Evolutionary conservation across 2,797 vertebrate species (phyloP), one percentile per base, ranked within the genome.

Genomic region (Galagoides demidoff): DNA sequence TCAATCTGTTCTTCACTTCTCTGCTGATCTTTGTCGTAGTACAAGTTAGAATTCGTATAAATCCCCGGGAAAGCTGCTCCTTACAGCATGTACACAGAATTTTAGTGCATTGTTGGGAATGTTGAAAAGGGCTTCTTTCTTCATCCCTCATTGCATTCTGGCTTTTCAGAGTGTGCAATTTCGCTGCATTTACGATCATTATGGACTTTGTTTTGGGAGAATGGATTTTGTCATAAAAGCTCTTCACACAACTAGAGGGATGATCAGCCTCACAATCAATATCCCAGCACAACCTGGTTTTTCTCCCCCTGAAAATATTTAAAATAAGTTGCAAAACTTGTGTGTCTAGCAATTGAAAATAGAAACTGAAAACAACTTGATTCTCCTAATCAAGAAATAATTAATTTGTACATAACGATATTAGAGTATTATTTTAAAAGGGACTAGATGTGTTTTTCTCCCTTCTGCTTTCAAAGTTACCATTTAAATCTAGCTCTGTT

Each of bases 191-290:
- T 98, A 93, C 85, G 96, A 94, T 92, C 90, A 89, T 84, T 95
- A 85, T 55, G 87, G 76, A 95, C 92, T 97, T 31, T 82, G 93
- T 95, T 85, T 91, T 2, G 9, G 84, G 89, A 87, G 83, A 97
- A 98, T 94, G 31, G 92, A 39, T 59, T 97, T 96, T 92, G 85
- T 97, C 92, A 71, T 87, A 86, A 96, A 98, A 93, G 64, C 79
- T 77, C 83, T 96, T 87, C 89, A 63, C 23, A 76, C 34, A 87
- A 81, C 68, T 23, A 37, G 78, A 95, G 63, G 71, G 93, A 93
- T 10, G 73, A 89, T 92, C 77, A 45, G 78, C 74, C 89, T 96
- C 64, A 10, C 59, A 59, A 61, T 84, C 85, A 74, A 88, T 85
- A 94, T 87, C 70, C 52, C 31, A 43, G 49, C 11, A n/a, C n/a